Percentiles rank a stretch among this genome's conserved stretches.
phyloP scores from a whole-genome alignment of 2,888 invertebrate genomes.

The Idaea biselata region DNA sequence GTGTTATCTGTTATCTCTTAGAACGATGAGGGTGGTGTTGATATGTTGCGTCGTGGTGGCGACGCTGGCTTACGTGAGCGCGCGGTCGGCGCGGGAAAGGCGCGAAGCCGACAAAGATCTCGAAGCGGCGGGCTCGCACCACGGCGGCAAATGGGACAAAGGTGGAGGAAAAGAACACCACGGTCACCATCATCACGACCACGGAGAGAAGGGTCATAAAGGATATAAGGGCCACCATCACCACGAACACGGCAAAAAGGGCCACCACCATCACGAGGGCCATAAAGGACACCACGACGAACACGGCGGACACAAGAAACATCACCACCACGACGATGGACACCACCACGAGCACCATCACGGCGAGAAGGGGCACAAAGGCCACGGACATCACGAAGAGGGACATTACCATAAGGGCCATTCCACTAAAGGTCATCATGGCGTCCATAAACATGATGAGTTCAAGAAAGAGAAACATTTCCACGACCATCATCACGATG shows the following conservation, averaged over 20 bases:
- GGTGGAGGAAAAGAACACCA: conserved; percentile 85
- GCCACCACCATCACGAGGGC: conserved; percentile 86
- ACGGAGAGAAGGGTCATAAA: conserved; percentile 87
- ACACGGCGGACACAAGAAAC: conserved; percentile 83
- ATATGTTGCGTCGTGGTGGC: conserved; percentile 68
- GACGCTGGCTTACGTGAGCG: conserved; percentile 76
- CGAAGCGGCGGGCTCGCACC: conserved; percentile 73
- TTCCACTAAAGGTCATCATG: conserved; percentile 91
- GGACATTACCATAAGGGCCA: conserved; percentile 92
- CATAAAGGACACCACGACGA: conserved; percentile 83
- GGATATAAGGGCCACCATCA: conserved; percentile 85
- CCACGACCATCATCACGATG: conserved; percentile 90
- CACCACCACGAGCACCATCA: conserved; percentile 84
- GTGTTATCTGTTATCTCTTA: conserved; percentile 56
- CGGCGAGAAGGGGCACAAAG: conserved; percentile 84
- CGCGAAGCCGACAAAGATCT: conserved; percentile 69
- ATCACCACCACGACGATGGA: conserved; percentile 84
- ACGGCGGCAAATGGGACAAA: conserved; percentile 74
- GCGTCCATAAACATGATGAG: conserved; percentile 91
- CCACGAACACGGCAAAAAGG: conserved; percentile 85
- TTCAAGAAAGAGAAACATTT: conserved; percentile 93
- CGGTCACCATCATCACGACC: conserved; percentile 82
- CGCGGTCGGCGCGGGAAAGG: conserved; percentile 72
- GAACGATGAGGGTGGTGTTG: conserved; percentile 63
- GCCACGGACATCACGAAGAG: conserved; percentile 74